Evolutionary conservation across 2,797 vertebrate species (phyloP), one percentile per base, ranked within the genome.

Genomic region (Enteromius mattozi): DNA sequence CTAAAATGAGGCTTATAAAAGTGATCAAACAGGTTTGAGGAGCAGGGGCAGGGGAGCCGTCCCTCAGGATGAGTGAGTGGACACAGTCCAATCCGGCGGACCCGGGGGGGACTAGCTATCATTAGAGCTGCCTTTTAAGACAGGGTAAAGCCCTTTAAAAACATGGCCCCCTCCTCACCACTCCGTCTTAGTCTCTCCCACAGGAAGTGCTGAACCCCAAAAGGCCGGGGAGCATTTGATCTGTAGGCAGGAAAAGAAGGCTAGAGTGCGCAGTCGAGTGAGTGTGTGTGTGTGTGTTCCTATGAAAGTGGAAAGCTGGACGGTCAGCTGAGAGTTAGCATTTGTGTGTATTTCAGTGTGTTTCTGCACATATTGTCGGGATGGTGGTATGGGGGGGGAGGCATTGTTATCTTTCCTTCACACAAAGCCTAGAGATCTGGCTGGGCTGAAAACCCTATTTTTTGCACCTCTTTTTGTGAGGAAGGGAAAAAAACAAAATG

Each of bases 341-440:
- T 82, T 71, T 88, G 78, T 84, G 59, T 86, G 69, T n/a, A 63
- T 80, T 63, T 81, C 78, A 51, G 51, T 71, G 51, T 51, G 61
- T 88, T 30, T 83, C 63, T 78, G 72, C 59, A 81, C 66, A 30
- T 77, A 76, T 88, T 80, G 59, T 71, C 56, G 19, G 45, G 56
- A 78, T 86, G 83, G 77, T 59, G 65, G 61, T 56, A 69, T 87
- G 35, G 63, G 49, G 47, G 33, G 33, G 77, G 42, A 37, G 63
- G 65, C 40, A 79, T 85, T 88, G 88, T 90, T 89, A 90, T 90
- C 87, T 88, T 88, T 83, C 47, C 61, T 84, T 86, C 19, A 51
- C 89, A 90, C 85, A 90, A 90, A 90, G 84, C 84, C 83, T 86
- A 84, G 80, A 88, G 75, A 87, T 81, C 84, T 88, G 85, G 86